phyloP scores from a whole-genome alignment of 2,113 vertebrate species.

The Tricholaema leucomelas region DNA sequence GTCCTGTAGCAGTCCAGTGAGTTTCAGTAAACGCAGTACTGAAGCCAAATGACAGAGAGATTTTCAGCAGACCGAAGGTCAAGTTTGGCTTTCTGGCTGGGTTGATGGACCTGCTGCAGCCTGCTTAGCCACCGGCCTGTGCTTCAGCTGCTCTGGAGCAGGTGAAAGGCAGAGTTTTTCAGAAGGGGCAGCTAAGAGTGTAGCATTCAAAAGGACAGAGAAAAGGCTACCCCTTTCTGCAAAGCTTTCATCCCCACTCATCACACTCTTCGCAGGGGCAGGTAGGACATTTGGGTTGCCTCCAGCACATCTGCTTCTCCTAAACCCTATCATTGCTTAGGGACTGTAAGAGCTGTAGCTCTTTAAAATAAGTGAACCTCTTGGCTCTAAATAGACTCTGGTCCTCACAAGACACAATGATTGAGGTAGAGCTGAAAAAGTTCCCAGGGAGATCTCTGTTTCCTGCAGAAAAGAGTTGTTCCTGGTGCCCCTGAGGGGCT shows the following conservation, averaged over 20 bases:
- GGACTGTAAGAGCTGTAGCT: neutral
- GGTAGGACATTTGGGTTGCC: neutral
- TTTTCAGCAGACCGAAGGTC: neutral
- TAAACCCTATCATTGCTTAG: neutral
- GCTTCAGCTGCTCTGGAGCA: neutral
- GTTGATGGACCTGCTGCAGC: neutral
- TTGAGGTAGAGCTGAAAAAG: neutral
- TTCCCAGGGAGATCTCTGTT: neutral
- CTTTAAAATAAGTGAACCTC: neutral
- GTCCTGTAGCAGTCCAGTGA: neutral
- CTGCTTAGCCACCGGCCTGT: neutral
- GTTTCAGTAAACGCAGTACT: neutral
- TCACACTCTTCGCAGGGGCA: neutral
- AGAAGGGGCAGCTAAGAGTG: neutral
- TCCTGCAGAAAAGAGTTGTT: neutral
- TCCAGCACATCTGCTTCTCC: neutral
- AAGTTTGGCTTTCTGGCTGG: neutral
- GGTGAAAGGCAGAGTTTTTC: neutral
- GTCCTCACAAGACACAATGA: neutral
- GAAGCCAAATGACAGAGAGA: neutral
- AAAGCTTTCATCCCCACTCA: neutral
- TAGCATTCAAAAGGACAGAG: neutral
- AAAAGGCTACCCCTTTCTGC: neutral
- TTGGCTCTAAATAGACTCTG: neutral
- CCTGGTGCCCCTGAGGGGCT: neutral